Conservation (phyloP, 2,888 invertebrate genomes). For the Tinea trinotella region DNA sequence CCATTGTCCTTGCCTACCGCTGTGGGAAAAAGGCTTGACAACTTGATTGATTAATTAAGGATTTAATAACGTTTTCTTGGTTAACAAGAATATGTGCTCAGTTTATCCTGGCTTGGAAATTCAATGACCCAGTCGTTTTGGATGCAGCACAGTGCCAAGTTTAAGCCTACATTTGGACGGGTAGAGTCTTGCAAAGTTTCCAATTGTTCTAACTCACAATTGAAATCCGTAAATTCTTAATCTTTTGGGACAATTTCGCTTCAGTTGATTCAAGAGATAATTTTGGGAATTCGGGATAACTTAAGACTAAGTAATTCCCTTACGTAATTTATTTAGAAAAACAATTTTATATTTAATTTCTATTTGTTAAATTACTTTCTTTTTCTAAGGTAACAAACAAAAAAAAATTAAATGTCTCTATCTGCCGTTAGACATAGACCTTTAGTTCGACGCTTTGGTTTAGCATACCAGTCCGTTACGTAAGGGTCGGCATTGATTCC, state of each 20-base stretch:
- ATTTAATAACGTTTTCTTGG: too few species aligned
- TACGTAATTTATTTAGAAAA: not conserved
- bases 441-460: too few species aligned
- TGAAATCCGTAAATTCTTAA: constrained; percentile 4
- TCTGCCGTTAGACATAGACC: too few species aligned
- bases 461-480: too few species aligned
- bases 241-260: not conserved
- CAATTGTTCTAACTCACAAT: constrained; percentile 8
- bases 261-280: constrained; percentile 5
- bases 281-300: not conserved
- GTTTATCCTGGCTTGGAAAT: constrained; percentile 11
- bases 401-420: too few species aligned
- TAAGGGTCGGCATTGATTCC: too few species aligned
- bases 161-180: constrained; percentile 9
- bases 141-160: constrained; percentile 9
- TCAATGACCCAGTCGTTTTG: constrained; percentile 11
- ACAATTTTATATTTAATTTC: not conserved
- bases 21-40: too few species aligned
- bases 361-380: too few species aligned
- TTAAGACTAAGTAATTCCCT: not conserved
- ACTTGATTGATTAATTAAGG: too few species aligned
- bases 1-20: too few species aligned
- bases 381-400: too few species aligned
- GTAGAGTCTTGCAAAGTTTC: not conserved
- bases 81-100: constrained; percentile 41